These are phyloP conservation scores for Amphimedon queenslandica DNA, from an alignment of 37 sponge, comb jelly and placozoan genomes.

Conservation along the genomic window DNA sequence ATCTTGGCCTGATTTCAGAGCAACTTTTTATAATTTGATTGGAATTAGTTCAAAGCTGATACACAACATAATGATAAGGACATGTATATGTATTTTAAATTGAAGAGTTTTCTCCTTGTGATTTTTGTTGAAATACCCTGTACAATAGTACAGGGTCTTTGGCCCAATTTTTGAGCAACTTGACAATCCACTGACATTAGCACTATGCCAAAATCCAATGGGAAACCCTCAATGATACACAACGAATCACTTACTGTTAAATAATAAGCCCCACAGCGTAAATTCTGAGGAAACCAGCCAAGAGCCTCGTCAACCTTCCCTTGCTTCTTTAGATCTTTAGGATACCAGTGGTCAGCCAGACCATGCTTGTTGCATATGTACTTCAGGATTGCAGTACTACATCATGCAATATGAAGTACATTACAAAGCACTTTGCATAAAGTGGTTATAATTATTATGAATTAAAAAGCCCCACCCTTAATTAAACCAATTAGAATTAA, in stretches of 20 bases:
- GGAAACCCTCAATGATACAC: no score
- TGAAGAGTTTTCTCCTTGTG: no score
- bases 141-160: no score
- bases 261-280: constrained; percentile 48
- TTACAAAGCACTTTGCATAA: neutral
- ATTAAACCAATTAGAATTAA: neutral
- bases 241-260: constrained; percentile 49
- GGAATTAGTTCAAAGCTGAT: no score
- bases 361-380: constrained; percentile 58
- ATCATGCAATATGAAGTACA: neutral
- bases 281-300: constrained; percentile 51
- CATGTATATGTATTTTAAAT: no score
- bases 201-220: no score
- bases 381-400: constrained; percentile 58
- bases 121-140: no score
- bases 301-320: constrained; percentile 64
- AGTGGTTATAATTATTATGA: neutral
- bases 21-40: no score
- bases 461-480: neutral
- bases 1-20: no score
- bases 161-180: no score
- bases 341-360: constrained; percentile 73
- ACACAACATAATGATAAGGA: no score
- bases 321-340: constrained; percentile 38
- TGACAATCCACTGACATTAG: no score